Base-by-base conservation (phyloP, 2,888 invertebrate genomes). In the Parnassius orleans region DNA sequence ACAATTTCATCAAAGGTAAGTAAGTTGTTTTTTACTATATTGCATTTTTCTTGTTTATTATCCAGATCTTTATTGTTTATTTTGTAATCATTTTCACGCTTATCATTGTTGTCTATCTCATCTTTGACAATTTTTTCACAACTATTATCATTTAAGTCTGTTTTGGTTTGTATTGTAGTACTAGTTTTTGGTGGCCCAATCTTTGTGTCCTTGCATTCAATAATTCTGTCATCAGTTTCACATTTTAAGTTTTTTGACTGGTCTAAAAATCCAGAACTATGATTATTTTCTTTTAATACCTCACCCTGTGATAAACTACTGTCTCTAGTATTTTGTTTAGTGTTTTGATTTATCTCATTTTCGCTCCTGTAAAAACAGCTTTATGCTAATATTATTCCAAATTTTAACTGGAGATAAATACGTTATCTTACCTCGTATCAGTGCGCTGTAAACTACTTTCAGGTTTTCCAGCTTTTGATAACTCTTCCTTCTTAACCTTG, bases 1-100 rank as follows among this genome's bases (percentile, higher is more conserved):
- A 60, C 53, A 24, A 15, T 10, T 41, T 58, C 51, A 44, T 61
- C 60, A 3, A 9, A 51, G 9, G 55, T 47, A n/a, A 55, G 3
- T 12, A 46, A 55, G 9, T 47, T 24, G n/a, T 55, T 19, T 33
- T n/a, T 47, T 55, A 7, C 24, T 14, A 14, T 14, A 48, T 14
- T 9, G 14, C 14, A 48, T 48, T 43, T 42, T 10, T 19, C 42
- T 44, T 44, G 15, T 19, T 43, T 44, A 54, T 44, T 44, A 5
- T 19, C 11, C 15, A 14, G 15, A 11, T 54, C 9, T 44, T 42
- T 11, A 12, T 15, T 12, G 0, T 44, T 19, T 44, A 15, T 19
- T 10, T 57, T 24, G 10, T 11, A 48, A 42, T 50, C 9, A 42
- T 15, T 42, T 50, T 48, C 2, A 2, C 10, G 14, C 9, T 11